Evolutionary conservation across 1,140 invertebrate genomes (phyloP), one percentile per base, ranked within the genome.

Genomic region (Anoplophora glabripennis): DNA sequence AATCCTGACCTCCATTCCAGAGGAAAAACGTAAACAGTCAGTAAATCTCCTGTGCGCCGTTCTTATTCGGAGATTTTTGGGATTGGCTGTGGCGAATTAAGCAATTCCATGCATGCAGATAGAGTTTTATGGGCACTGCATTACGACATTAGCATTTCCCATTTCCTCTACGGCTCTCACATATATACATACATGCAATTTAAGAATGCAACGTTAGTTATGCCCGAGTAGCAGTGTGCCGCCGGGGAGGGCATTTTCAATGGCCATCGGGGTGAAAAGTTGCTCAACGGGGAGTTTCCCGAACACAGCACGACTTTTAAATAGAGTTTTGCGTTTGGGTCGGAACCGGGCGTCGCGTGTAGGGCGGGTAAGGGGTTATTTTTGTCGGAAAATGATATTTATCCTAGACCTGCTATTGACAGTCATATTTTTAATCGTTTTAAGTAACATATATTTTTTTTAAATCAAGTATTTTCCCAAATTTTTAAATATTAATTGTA

Each of bases 201-300:
- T 63, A 63, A 59, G 56, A 63, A 59, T 59, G 61, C 61, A 59
- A 47, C 56, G 61, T 63, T 63, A 59, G 61, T 63, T 59, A 59
- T 61, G 51, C 46, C 51, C 18, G 36, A 40, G 37, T 52, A 59
- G 18, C 12, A 21, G 45, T 15, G 54, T 45, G 44, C 45, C 59
- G 37, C 21, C 37, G 35, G 37, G 36, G 49, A 40, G n/a, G 55
- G 42, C 18, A 46, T 59, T 59, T 59, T 48, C 49, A 63, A 59
- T 59, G 55, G 57, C 57, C 49, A 55, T 63, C 56, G 36, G 61
- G 61, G 57, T 63, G 61, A 63, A 63, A 63, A 63, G 61, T 63
- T 63, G 61, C 51, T 45, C 61, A 49, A 15, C 56, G 44, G 61
- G 61, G 61, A 63, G 51, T 63, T 63, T 44, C 47, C 55, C 58